Evolutionary conservation across 2,888 invertebrate genomes (phyloP).

Genomic region (Stenotaenia linearis): DNA sequence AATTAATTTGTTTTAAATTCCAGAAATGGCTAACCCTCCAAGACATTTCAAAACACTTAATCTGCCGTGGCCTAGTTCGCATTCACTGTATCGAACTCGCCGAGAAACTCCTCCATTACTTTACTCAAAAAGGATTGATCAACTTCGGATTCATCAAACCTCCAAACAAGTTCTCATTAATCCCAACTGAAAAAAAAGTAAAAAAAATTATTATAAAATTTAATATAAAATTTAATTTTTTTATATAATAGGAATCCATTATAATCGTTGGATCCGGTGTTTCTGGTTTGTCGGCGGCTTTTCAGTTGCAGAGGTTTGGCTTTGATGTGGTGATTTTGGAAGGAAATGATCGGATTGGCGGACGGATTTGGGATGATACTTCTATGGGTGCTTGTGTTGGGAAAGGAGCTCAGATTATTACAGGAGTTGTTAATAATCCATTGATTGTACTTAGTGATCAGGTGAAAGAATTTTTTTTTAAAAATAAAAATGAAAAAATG

Average conservation of each 20-base stretch:
- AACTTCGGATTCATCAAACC: constrained; percentile 45
- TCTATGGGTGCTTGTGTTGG: constrained; percentile 42
- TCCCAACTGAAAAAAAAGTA: constrained; percentile 32
- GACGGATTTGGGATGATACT: constrained; percentile 46
- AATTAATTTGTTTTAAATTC: background rate
- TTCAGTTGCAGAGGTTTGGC: constrained; percentile 49
- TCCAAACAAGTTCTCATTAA: constrained; percentile 34
- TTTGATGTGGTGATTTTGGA: constrained; percentile 49
- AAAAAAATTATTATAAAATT: background rate
- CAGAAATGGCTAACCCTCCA: constrained; percentile 47
- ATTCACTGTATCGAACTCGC: constrained; percentile 44
- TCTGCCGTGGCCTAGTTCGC: constrained; percentile 47
- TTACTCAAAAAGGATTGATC: constrained; percentile 46
- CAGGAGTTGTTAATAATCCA: constrained; percentile 52
- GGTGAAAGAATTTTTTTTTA: too few relatives aligned
- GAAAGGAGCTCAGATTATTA: constrained; percentile 49
- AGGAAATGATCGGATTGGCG: constrained; percentile 49
- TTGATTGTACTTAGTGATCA: constrained; percentile 50
- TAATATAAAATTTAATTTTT: background rate
- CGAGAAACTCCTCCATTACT: constrained; percentile 43
- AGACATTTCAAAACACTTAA: constrained; percentile 42
- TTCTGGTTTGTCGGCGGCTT: constrained; percentile 50
- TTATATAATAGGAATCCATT: constrained; percentile 42
- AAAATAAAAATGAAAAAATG: too few relatives aligned
- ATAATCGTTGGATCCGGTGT: constrained; percentile 51